phyloP scores from a whole-genome alignment of 2,113 vertebrate genomes.

The Hydropotes inermis region DNA sequence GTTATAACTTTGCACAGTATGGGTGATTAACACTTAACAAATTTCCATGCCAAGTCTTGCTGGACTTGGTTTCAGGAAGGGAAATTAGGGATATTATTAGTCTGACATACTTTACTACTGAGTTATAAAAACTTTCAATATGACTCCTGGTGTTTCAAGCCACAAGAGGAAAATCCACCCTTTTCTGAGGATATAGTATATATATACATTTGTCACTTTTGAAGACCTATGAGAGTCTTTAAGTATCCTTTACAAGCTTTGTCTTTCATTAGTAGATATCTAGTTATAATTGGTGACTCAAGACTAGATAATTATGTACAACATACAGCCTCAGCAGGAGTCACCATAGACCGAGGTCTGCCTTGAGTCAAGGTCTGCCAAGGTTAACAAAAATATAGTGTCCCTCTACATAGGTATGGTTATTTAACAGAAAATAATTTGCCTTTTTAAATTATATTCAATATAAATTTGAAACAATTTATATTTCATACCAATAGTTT shows the following conservation, averaged over 20 bases:
- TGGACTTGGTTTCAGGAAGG: background rate
- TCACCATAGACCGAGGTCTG: background rate
- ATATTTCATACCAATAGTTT: background rate
- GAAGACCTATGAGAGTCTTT: background rate
- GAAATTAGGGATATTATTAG: background rate
- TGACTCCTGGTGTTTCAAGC: background rate
- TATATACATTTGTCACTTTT: background rate
- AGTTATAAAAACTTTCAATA: constrained; percentile 11
- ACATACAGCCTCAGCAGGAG: background rate
- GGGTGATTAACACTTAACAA: background rate
- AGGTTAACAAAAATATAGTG: background rate
- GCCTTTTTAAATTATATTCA: background rate
- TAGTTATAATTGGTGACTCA: background rate
- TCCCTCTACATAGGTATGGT: background rate
- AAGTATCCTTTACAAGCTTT: background rate
- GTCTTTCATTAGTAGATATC: background rate
- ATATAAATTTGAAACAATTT: background rate
- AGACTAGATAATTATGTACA: background rate
- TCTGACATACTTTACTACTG: background rate
- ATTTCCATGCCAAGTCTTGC: background rate
- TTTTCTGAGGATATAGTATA: background rate
- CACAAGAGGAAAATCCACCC: background rate
- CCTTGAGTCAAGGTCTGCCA: background rate
- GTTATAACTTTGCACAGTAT: background rate
- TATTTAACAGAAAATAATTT: background rate